phyloP scores from a whole-genome alignment of 2,113 vertebrate genomes.

The Gyps fulvus region DNA sequence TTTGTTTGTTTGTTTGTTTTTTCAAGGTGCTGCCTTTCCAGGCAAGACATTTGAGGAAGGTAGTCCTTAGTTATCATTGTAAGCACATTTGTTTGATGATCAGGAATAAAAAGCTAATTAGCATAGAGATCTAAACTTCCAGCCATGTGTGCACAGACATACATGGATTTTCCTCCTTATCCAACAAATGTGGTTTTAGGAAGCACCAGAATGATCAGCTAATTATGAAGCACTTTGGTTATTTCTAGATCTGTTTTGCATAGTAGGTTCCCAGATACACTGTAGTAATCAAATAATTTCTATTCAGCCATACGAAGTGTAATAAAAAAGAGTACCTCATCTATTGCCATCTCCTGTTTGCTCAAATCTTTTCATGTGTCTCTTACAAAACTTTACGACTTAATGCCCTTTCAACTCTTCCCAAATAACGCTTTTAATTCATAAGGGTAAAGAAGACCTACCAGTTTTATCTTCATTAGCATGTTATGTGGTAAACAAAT shows the following conservation, averaged over 20 bases:
- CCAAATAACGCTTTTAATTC: constrained; percentile 31
- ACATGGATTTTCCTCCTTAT: not conserved
- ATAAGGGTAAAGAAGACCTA: not conserved
- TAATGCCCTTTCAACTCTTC: not conserved
- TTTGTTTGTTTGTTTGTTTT: not conserved
- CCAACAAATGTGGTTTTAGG: not conserved
- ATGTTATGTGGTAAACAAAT: constrained; percentile 66
- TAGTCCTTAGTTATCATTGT: not conserved
- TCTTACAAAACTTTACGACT: constrained; percentile 22
- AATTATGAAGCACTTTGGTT: not conserved
- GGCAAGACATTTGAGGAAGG: not conserved
- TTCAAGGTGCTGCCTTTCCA: not conserved
- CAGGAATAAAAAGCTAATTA: not conserved
- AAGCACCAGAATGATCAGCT: not conserved
- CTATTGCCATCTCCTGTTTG: constrained; percentile 26
- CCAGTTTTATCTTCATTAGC: constrained; percentile 62
- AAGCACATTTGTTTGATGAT: not conserved
- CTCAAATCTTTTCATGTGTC: not conserved
- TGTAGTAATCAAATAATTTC: constrained; percentile 32
- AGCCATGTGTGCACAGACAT: not conserved
- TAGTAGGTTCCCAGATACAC: not conserved
- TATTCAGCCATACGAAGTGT: constrained; percentile 21
- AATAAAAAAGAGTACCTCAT: not conserved
- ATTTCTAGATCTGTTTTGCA: constrained; percentile 2
- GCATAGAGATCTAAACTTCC: not conserved